Evolutionary conservation across 2,113 vertebrate species (phyloP).

Genomic region (Aythya baeri): DNA sequence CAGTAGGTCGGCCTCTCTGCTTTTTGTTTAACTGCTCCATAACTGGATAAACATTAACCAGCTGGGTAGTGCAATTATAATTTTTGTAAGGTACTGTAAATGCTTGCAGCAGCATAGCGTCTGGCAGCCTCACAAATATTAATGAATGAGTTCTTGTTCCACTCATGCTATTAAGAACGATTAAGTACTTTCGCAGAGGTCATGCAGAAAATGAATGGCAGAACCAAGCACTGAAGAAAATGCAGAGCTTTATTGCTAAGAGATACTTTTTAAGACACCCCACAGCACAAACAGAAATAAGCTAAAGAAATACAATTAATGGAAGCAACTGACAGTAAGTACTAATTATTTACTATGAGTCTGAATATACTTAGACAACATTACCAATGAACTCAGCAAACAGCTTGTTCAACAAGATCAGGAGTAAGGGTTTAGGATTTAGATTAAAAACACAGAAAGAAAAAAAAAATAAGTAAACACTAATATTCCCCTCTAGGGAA

Average conservation of each 20-base stretch:
- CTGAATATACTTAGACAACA: background rate
- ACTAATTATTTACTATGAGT: constrained; percentile 35
- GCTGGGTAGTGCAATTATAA: constrained; percentile 58
- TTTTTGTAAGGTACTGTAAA: constrained; percentile 55
- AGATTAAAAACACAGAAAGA: constrained; percentile 18
- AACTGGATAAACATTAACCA: constrained; percentile 66
- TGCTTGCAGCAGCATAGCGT: constrained; percentile 27
- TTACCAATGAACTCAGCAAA: constrained; percentile 20
- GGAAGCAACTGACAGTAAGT: background rate
- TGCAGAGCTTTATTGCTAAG: background rate
- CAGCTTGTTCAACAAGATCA: constrained; percentile 42
- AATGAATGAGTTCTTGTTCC: constrained; percentile 68
- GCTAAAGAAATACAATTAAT: constrained; percentile 8
- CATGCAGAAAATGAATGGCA: constrained; percentile 54
- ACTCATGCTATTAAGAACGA: constrained; percentile 43
- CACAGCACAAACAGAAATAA: constrained; percentile 22
- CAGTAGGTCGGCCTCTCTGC: constrained; percentile 5
- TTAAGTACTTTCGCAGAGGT: constrained; percentile 62
- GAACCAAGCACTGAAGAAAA: constrained; percentile 35
- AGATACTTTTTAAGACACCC: constrained; percentile 28
- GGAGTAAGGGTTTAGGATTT: constrained; percentile 40
- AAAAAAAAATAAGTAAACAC: background rate
- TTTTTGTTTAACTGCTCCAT: constrained; percentile 57
- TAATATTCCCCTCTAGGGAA: constrained; percentile 41
- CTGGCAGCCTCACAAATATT: constrained; percentile 61